A percentile compares a stretch with the other conserved stretches of the same genome.
Evolutionary conservation across 1,140 invertebrate species (phyloP).

Genomic region (Monochamus saltuarius): DNA sequence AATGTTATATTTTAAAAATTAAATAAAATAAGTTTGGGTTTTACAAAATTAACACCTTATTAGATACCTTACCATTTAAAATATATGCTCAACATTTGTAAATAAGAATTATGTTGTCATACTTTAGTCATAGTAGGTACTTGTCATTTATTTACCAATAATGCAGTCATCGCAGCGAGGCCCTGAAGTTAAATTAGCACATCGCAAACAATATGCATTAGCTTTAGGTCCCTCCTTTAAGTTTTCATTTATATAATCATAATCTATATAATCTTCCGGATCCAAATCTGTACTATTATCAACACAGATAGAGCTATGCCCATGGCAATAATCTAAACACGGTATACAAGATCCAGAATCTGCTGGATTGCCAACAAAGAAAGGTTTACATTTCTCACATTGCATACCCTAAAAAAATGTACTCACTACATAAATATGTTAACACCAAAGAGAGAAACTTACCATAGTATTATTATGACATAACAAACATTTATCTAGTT

Average conservation of each 20-base stretch:
- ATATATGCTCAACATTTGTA: too few relatives aligned
- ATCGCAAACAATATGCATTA: slow-evolving; percentile 81
- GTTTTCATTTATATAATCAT: slow-evolving; percentile 54
- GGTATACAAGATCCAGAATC: slow-evolving; percentile 84
- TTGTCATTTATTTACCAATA: slow-evolving; percentile 68
- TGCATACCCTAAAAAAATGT: slow-evolving; percentile 62
- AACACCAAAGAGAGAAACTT: slow-evolving; percentile 25
- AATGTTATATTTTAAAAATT: too few relatives aligned
- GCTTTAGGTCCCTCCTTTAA: slow-evolving; percentile 64
- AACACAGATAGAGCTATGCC: slow-evolving; percentile 82
- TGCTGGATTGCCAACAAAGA: slow-evolving; percentile 88
- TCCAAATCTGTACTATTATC: slow-evolving; percentile 48
- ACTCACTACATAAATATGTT: slow-evolving; percentile 2
- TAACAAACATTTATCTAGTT: slow-evolving; percentile 76
- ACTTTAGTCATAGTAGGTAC: too few relatives aligned
- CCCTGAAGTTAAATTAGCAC: slow-evolving; percentile 82
- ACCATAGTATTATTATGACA: slow-evolving; percentile 93
- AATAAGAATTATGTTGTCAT: too few relatives aligned
- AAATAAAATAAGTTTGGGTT: too few relatives aligned
- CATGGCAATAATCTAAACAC: slow-evolving; percentile 86
- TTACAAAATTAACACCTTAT: too few relatives aligned
- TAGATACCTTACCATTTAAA: too few relatives aligned
- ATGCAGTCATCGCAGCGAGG: slow-evolving; percentile 83
- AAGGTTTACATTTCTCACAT: slow-evolving; percentile 84
- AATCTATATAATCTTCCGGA: slow-evolving; percentile 41